Conservation (phyloP, 1,140 invertebrate genomes). For the Zaprionus africanus region DNA sequence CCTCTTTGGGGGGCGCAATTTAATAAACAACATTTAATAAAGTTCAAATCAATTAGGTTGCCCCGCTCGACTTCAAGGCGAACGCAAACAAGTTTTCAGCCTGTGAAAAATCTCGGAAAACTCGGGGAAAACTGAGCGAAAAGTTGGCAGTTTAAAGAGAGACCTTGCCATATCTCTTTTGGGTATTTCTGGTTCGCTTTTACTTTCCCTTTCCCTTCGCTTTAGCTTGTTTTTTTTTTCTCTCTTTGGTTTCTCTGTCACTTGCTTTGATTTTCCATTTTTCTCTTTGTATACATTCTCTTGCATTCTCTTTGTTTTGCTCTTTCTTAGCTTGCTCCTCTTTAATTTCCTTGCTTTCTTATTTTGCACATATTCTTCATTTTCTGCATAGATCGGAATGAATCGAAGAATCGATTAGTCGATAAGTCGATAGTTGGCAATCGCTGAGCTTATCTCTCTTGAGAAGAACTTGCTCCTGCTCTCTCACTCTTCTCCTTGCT, state of each 20-base stretch:
- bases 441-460: not conserved
- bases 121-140: not conserved
- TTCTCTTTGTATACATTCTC: not conserved
- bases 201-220: not conserved
- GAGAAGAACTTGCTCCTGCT: not conserved
- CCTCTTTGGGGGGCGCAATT: constrained; percentile 17
- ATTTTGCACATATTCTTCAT: too few species aligned
- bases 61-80: not conserved
- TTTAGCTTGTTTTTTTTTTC: not conserved
- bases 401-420: not conserved
- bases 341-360: not conserved
- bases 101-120: not conserved
- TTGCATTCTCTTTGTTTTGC: not conserved
- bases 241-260: not conserved
- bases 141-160: not conserved
- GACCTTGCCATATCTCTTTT: not conserved
- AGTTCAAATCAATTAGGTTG: constrained; percentile 32
- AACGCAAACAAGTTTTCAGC: not conserved
- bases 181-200: not conserved
- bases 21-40: constrained; percentile 43
- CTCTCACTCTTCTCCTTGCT: not conserved
- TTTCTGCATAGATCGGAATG: not conserved
- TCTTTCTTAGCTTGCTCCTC: not conserved
- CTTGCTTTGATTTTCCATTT: not conserved
- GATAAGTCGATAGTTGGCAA: not conserved